Conservation (phyloP, 2,888 invertebrate species). For the Fabriciana adippe region DNA sequence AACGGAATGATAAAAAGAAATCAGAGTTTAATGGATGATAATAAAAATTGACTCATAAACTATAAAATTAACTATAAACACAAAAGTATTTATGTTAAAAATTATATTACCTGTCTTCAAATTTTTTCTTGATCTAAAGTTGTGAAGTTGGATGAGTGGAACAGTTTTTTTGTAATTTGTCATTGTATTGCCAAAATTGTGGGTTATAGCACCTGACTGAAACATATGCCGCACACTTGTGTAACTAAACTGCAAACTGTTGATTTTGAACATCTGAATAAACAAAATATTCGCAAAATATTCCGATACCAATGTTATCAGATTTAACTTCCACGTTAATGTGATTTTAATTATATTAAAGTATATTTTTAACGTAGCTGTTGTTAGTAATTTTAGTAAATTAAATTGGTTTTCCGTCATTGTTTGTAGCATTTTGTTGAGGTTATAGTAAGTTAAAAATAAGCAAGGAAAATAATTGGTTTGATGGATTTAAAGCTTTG, state of each 20-base stretch:
- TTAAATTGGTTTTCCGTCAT: too few relatives aligned
- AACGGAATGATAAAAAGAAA: slow-evolving; percentile 56
- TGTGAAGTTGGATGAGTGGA: neutral
- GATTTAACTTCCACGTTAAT: slow-evolving; percentile 10
- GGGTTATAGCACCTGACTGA: slow-evolving; percentile 47
- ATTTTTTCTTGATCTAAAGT: neutral
- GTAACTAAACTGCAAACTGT: slow-evolving; percentile 45
- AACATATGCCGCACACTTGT: slow-evolving; percentile 46
- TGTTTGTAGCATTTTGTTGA: too few relatives aligned
- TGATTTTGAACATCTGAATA: slow-evolving; percentile 46
- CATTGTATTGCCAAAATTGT: slow-evolving; percentile 27
- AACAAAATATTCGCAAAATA: slow-evolving; percentile 39
- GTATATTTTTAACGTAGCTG: neutral
- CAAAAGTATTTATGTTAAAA: neutral
- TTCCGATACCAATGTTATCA: slow-evolving; percentile 28
- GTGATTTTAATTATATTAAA: slow-evolving; percentile 17
- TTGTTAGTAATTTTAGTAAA: too few relatives aligned
- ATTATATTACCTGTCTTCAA: neutral
- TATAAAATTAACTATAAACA: neutral
- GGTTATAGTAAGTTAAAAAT: too few relatives aligned
- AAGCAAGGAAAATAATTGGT: too few relatives aligned
- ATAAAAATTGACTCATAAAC: slow-evolving; percentile 29
- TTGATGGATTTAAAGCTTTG: too few relatives aligned
- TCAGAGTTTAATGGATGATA: slow-evolving; percentile 39
- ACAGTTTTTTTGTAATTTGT: slow-evolving; percentile 10